These are phyloP conservation scores for Odontomyia ornata DNA, from an alignment of 2,888 invertebrate species.

Conservation along the genomic window DNA sequence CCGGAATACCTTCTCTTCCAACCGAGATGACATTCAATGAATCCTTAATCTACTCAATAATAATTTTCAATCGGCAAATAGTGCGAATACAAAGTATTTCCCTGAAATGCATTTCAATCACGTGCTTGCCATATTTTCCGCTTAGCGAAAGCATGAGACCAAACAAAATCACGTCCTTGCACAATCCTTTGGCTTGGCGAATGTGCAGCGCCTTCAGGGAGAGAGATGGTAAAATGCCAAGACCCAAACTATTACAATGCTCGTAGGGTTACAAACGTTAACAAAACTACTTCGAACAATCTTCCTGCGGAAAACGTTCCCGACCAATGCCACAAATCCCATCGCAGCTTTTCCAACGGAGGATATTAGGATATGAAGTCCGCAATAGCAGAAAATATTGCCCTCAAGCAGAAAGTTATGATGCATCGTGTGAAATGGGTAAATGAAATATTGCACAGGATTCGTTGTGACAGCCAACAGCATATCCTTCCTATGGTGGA, in stretches of 20 bases:
- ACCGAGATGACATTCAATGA: not conserved
- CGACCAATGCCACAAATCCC: no score
- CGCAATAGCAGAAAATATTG: conserved; percentile 13
- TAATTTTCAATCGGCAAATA: conserved; percentile 6
- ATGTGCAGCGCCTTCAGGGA: not conserved
- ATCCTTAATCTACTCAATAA: conserved; percentile 9
- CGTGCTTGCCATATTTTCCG: conserved; percentile 1
- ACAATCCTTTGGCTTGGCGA: not conserved
- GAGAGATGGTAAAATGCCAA: not conserved
- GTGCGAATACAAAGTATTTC: not conserved
- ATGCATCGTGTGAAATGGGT: conserved; percentile 30
- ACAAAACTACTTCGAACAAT: not conserved
- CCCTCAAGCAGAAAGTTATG: not conserved
- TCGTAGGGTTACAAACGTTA: not conserved
- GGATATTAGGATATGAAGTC: conserved; percentile 12
- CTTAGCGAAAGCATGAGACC: conserved; percentile 3
- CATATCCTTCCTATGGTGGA: no score
- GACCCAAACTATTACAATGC: not conserved
- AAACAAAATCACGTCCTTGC: conserved; percentile 30
- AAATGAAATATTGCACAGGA: conserved; percentile 16
- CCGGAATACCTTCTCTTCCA: not conserved
- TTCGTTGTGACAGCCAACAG: not conserved
- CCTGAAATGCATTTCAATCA: not conserved
- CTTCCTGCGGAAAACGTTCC: not conserved
- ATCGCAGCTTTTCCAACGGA: not conserved